Percentiles rank a stretch among this genome's conserved stretches.
Evolutionary conservation across 2,797 vertebrate genomes (phyloP).

Genomic region (Toxotes lorentzi): DNA sequence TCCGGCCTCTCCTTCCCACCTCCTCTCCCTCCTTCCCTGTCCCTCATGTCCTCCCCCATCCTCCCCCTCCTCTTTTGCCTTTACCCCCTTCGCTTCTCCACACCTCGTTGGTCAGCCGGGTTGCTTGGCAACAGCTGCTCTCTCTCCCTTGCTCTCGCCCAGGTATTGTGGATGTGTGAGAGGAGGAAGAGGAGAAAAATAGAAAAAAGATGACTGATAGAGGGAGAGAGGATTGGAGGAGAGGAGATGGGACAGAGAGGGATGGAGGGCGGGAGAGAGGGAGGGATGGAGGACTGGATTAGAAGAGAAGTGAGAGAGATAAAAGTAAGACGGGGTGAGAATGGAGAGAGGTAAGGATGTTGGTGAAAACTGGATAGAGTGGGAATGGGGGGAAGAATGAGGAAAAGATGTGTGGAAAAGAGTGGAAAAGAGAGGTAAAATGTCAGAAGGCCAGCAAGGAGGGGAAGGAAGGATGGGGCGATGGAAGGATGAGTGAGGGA

Average conservation of each 20-base stretch:
- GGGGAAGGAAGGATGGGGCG: neutral
- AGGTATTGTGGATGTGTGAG: slow-evolving; percentile 33
- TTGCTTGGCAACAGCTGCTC: slow-evolving; percentile 70
- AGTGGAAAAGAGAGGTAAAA: neutral
- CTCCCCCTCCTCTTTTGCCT: neutral
- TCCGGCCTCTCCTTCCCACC: neutral
- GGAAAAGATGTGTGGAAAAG: neutral
- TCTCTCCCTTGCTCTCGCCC: neutral
- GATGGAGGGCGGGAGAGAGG: neutral
- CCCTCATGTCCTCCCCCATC: neutral
- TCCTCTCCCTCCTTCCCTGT: neutral
- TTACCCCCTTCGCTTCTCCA: slow-evolving; percentile 31
- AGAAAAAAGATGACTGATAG: slow-evolving; percentile 33
- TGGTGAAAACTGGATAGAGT: neutral
- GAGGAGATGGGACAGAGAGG: neutral
- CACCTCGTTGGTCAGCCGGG: slow-evolving; percentile 54
- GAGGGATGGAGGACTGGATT: neutral
- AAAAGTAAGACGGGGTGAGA: neutral
- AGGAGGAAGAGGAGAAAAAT: slow-evolving; percentile 1
- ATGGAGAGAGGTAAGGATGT: neutral
- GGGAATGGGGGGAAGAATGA: neutral
- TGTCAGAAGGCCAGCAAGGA: neutral
- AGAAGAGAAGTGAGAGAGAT: slow-evolving; percentile 1
- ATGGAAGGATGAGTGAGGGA: slow-evolving; percentile 9
- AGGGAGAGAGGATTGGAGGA: neutral